phyloP scores from a whole-genome alignment of 2,797 vertebrate species.

The Cheirogaleus major region DNA sequence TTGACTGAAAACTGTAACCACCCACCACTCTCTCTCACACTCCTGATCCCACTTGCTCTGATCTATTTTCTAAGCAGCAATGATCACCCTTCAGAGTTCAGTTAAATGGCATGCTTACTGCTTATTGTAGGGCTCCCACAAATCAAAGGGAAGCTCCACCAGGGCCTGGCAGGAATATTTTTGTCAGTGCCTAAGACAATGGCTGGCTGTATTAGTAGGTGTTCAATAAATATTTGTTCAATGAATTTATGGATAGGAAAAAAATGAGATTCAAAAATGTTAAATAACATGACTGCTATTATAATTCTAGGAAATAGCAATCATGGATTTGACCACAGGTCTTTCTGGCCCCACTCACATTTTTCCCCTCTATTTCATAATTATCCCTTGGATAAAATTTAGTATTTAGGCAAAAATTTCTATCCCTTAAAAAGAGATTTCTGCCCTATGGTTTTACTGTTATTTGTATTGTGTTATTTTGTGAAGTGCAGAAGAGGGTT shows the following conservation, averaged over 20 bases:
- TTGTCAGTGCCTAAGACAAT: not conserved
- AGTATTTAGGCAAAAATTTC: not conserved
- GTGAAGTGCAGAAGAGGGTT: not conserved
- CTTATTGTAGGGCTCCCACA: not conserved
- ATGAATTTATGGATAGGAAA: not conserved
- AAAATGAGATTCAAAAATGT: not conserved
- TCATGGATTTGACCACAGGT: not conserved
- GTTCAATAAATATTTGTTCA: not conserved
- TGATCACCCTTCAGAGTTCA: not conserved
- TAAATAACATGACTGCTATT: not conserved
- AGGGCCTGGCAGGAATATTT: not conserved
- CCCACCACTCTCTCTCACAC: rapidly evolving
- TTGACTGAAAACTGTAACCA: not conserved
- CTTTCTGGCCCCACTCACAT: not conserved
- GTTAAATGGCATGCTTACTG: not conserved
- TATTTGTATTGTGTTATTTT: not conserved
- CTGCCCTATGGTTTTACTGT: not conserved
- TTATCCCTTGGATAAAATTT: not conserved
- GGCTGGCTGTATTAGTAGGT: not conserved
- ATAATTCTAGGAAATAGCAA: not conserved
- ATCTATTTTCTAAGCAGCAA: not conserved
- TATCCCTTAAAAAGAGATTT: not conserved
- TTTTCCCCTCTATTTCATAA: not conserved
- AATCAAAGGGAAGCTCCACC: not conserved
- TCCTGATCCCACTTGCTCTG: not conserved